Percentiles rank a stretch among this genome's conserved stretches.
These are phyloP conservation scores for Lutjanus argentimaculatus DNA, from an alignment of 2,797 vertebrate species.

Conservation along the genomic window DNA sequence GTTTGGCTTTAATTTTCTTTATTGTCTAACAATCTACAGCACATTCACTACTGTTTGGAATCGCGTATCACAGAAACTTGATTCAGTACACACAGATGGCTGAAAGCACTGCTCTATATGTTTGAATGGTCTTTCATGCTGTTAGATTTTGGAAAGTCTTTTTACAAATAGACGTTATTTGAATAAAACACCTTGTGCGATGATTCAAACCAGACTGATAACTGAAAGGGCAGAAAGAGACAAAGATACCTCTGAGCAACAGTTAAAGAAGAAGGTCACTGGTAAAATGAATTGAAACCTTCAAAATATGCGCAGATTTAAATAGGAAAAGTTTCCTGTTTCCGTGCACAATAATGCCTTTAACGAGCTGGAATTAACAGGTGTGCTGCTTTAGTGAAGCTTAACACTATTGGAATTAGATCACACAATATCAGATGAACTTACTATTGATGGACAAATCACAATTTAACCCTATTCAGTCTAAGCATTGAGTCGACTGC, in stretches of 20 bases:
- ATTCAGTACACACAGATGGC: no score
- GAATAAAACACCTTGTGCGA: neutral
- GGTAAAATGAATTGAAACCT: neutral
- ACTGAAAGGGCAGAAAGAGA: neutral
- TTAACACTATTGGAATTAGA: neutral
- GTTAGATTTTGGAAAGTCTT: no score
- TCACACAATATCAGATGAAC: neutral
- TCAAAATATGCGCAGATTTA: neutral
- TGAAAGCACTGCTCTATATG: no score
- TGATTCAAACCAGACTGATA: neutral
- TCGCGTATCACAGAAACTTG: neutral
- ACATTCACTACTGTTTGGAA: neutral
- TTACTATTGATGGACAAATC: neutral
- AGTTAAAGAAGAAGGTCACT: neutral
- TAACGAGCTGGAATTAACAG: neutral
- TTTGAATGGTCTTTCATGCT: no score
- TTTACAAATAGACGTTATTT: no score
- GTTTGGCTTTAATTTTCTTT: neutral
- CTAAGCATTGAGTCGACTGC: neutral
- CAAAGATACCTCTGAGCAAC: neutral
- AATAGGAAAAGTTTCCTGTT: neutral
- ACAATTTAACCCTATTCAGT: neutral
- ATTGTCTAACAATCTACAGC: neutral
- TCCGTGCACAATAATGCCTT: neutral
- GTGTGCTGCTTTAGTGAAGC: neutral